These are phyloP conservation scores for Ailurus styani DNA, from an alignment of 2,113 vertebrate genomes.

Conservation along the genomic window DNA sequence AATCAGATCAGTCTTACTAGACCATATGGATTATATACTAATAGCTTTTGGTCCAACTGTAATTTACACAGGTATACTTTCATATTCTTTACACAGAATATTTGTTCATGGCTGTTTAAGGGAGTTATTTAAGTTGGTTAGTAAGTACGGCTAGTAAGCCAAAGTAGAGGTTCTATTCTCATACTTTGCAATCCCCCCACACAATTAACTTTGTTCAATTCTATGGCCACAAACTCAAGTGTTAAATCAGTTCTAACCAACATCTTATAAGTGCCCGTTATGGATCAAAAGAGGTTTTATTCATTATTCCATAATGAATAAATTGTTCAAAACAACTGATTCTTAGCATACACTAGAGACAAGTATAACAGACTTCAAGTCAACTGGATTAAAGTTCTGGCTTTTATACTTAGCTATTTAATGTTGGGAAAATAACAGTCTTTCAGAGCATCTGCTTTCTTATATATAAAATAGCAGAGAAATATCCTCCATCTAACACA, in stretches of 20 bases:
- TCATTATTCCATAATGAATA: not conserved
- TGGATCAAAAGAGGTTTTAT: not conserved
- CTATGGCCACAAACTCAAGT: not conserved
- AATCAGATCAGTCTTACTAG: not conserved
- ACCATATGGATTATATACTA: not conserved
- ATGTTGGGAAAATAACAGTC: not conserved
- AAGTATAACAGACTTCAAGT: not conserved
- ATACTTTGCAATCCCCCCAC: not conserved
- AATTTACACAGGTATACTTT: not conserved
- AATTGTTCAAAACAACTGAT: not conserved
- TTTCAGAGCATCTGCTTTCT: conserved; percentile 21
- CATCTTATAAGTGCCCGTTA: not conserved
- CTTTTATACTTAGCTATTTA: conserved; percentile 18
- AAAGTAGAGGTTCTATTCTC: not conserved
- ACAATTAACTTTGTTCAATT: conserved; percentile 4
- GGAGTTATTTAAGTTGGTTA: not conserved
- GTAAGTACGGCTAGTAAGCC: not conserved
- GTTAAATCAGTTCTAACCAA: conserved; percentile 19
- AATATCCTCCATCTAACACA: not conserved
- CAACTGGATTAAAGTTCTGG: not conserved
- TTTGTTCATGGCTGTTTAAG: not conserved
- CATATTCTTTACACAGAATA: not conserved
- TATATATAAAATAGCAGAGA: not conserved
- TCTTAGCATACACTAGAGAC: not conserved
- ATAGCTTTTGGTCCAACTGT: not conserved